A percentile compares a stretch with the other conserved stretches of the same genome.
phyloP scores from a whole-genome alignment of 1,140 invertebrate species.

The Apis florea region DNA sequence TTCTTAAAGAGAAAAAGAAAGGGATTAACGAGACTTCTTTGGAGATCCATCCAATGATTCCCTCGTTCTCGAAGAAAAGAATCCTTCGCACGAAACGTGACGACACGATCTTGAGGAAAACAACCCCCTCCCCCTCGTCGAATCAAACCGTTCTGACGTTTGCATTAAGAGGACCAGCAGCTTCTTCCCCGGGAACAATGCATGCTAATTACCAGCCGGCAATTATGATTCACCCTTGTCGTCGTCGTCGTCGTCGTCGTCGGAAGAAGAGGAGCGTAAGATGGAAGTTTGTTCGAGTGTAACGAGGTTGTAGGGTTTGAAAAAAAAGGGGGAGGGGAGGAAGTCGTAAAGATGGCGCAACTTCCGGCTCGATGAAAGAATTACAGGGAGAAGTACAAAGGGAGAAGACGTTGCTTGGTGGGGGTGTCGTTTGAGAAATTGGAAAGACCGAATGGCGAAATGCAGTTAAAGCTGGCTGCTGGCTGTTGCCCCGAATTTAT shows the following conservation, averaged over 20 bases:
- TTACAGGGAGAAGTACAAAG: slow-evolving; percentile 8
- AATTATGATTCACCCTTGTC: slow-evolving; percentile 7
- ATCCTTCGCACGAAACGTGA: too few species aligned
- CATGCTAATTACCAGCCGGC: slow-evolving; percentile 49
- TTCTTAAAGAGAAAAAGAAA: too few species aligned
- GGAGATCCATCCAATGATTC: too few species aligned
- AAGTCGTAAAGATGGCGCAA: slow-evolving; percentile 33
- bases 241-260: neutral
- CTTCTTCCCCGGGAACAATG: slow-evolving; percentile 18
- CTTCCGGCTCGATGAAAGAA: slow-evolving; percentile 47
- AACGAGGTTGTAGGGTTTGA: slow-evolving; percentile 27
- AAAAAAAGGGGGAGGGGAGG: slow-evolving; percentile 2
- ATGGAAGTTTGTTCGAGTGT: slow-evolving; percentile 15
- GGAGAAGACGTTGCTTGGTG: neutral
- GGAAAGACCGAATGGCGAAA: slow-evolving; percentile 23
- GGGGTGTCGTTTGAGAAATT: slow-evolving; percentile 44
- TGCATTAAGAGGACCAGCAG: slow-evolving; percentile 24
- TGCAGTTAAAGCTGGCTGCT: slow-evolving; percentile 29
- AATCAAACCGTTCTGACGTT: slow-evolving; percentile 42
- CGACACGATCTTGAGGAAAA: too few species aligned
- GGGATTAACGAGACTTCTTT: too few species aligned
- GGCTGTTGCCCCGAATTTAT: slow-evolving; percentile 33
- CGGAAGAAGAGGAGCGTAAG: neutral
- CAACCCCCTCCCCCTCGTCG: neutral
- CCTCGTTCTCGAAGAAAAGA: too few species aligned